phyloP scores from a whole-genome alignment of 2,888 invertebrate species.

The Agapostemon virescens region DNA sequence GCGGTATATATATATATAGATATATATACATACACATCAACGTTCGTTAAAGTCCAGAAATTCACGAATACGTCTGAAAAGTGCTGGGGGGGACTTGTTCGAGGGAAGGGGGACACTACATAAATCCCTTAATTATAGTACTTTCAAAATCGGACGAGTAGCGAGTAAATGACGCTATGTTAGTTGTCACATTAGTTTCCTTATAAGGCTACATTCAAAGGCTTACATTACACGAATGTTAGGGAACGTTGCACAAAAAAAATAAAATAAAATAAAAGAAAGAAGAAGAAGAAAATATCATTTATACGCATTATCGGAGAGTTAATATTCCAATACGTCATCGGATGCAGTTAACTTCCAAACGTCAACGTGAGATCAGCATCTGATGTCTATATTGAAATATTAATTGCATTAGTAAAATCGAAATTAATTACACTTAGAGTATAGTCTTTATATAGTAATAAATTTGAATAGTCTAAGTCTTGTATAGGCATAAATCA shows the following conservation, averaged over 20 bases:
- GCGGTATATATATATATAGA: constrained; percentile 10
- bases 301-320: constrained; percentile 50
- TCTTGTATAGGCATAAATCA: constrained; percentile 55
- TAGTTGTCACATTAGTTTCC: constrained; percentile 57
- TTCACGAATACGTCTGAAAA: constrained; percentile 51
- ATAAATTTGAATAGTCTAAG: constrained; percentile 59
- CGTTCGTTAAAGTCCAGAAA: constrained; percentile 32
- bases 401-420: constrained; percentile 60
- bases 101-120: constrained; percentile 23
- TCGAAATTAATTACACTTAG: constrained; percentile 58
- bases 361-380: constrained; percentile 71
- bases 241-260: constrained; percentile 55
- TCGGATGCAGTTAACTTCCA: constrained; percentile 67
- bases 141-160: constrained; percentile 47
- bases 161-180: constrained; percentile 50
- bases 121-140: constrained; percentile 47
- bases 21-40: too few species aligned
- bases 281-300: too few species aligned
- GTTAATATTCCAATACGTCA: constrained; percentile 62
- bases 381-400: constrained; percentile 64
- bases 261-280: too few species aligned
- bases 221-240: constrained; percentile 55
- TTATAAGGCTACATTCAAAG: constrained; percentile 57
- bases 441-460: constrained; percentile 47
- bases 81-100: constrained; percentile 37